phyloP scores from a whole-genome alignment of 2,888 invertebrate genomes.

The Rhimphoctona megacephalus region DNA sequence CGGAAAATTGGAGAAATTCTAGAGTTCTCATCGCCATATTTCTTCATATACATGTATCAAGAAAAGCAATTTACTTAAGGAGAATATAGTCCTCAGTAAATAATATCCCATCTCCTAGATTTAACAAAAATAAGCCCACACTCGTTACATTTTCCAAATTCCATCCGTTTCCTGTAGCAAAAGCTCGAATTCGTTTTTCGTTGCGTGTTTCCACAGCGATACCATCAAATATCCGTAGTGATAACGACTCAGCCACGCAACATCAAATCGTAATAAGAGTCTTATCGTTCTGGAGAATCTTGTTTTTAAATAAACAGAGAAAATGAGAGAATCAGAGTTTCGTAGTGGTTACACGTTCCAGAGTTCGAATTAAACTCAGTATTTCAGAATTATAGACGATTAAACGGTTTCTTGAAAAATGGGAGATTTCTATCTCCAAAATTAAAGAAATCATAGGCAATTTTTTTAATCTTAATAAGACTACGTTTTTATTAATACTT shows the following conservation, averaged over 20 bases:
- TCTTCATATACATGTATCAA: background rate
- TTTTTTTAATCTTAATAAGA: too few relatives aligned
- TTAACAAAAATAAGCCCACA: slow-evolving; percentile 10
- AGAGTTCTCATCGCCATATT: background rate
- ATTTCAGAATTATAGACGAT: background rate
- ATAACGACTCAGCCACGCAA: slow-evolving; percentile 1
- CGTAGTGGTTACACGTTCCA: background rate
- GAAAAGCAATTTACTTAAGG: background rate
- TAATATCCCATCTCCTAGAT: slow-evolving; percentile 29
- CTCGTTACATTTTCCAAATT: slow-evolving; percentile 18
- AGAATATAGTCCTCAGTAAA: slow-evolving; percentile 4
- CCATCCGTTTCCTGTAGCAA: background rate
- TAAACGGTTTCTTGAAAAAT: background rate
- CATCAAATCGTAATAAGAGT: background rate
- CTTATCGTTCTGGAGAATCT: background rate
- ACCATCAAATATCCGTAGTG: slow-evolving; percentile 17
- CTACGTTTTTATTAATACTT: too few relatives aligned
- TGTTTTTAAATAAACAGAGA: background rate
- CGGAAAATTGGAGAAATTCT: slow-evolving; percentile 8
- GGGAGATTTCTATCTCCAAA: background rate
- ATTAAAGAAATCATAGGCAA: background rate
- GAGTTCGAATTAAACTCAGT: background rate
- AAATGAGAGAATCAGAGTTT: background rate
- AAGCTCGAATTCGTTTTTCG: slow-evolving; percentile 3
- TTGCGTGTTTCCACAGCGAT: background rate